Base-by-base conservation (phyloP, 2,888 invertebrate genomes). In the Chaitophorus viminalis region DNA sequence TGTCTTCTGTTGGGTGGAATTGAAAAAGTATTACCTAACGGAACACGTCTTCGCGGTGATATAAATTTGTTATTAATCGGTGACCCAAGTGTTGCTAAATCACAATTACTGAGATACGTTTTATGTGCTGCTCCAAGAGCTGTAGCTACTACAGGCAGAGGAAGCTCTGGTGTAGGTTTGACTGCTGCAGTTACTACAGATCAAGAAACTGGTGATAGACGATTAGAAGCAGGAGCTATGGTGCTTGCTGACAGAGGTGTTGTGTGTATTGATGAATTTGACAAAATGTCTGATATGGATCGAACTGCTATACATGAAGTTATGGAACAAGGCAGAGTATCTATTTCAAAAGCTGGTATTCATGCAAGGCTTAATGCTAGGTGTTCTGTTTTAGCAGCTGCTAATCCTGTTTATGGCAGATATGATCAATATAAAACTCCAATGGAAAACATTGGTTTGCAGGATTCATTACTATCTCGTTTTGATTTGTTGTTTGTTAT, bases 301-400 rank as follows among this genome's bases (percentile, higher is more conserved):
- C 94, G 99, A 90, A 99, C 99, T 0, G 99, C 99, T 70, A 99
- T 99, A 90, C 99, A 99, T 92, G 99, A 99, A 93, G 99, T 99
- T 9, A 98, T 99, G 99, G 99, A 99, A 93, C 99, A 99, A 92
- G 99, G 99, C 9, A 93, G 95, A 90, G 96, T 99, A 6, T 99
- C 99, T 17, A 99, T 99, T 90, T 96, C 99, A 31, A 99, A 99
- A 93, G 99, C 99, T 36, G 99, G 99, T 14, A 99, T 99, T 89
- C 99, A 99, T 92, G 98, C 99, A 6, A 95, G 98, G 85, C 94
- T 99, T 89, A 99, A 99, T 92, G 99, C 99, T 1, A 93, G 99
- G 52, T 99, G 99, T 92, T 97, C 98, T 0, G 99, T 99, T 9
- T 92, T 99, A 77, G 99, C 99, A 3, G 99, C 99, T n/a, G 99